Conservation (phyloP, 92 coral and sea anemone genomes). For the Epizoanthus illoricatus region DNA sequence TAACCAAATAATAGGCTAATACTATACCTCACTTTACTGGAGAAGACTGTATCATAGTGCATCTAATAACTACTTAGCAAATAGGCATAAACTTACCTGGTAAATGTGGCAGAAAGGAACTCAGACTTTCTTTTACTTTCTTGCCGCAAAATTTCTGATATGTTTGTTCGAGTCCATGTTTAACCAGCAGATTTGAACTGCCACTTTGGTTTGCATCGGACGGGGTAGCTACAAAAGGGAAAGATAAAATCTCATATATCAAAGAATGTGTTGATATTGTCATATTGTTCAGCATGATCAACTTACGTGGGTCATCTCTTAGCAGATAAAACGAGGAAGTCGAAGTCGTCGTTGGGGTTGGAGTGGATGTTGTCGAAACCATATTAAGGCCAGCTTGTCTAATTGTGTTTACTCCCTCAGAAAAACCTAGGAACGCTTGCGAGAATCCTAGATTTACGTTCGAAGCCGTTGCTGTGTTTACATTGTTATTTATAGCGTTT, state of each 20-base stretch:
- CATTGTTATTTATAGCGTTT: slow-evolving; percentile 43
- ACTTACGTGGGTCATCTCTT: slow-evolving; percentile 75
- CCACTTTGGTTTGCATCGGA: slow-evolving; percentile 61
- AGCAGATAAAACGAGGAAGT: slow-evolving; percentile 79
- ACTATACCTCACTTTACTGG: too few relatives aligned
- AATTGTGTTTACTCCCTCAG: slow-evolving; percentile 38
- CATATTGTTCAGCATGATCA: background rate
- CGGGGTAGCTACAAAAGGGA: slow-evolving; percentile 61
- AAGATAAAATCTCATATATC: background rate
- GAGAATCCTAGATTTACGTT: slow-evolving; percentile 34
- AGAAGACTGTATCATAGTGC: too few relatives aligned
- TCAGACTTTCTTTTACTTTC: slow-evolving; percentile 89
- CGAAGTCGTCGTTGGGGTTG: slow-evolving; percentile 73
- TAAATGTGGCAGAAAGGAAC: slow-evolving; percentile 93
- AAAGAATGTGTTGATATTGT: background rate
- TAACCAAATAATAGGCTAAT: too few relatives aligned
- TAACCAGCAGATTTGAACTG: slow-evolving; percentile 78
- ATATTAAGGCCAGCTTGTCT: slow-evolving; percentile 44
- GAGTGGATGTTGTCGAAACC: slow-evolving; percentile 90
- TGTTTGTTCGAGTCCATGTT: slow-evolving; percentile 91
- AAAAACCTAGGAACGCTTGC: slow-evolving; percentile 42
- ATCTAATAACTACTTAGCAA: too few relatives aligned
- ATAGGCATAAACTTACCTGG: slow-evolving; percentile 66
- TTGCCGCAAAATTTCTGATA: slow-evolving; percentile 94
- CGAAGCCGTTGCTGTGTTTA: slow-evolving; percentile 34